A percentile compares a stretch with the other conserved stretches of the same genome.
Conservation (phyloP, 2,113 vertebrate genomes). For the Prolemur simus region DNA sequence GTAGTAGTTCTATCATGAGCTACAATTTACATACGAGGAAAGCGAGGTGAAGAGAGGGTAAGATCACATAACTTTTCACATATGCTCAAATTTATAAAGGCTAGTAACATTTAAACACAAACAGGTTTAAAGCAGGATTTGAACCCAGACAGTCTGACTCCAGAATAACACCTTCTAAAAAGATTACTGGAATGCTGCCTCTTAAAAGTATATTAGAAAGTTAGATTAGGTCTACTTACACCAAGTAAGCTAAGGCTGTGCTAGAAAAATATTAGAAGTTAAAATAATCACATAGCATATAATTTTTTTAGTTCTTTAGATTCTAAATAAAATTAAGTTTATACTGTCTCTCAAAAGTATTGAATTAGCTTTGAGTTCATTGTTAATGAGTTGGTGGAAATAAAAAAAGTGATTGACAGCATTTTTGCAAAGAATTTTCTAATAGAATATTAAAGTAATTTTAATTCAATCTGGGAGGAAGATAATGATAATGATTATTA, state of each 20-base stretch:
- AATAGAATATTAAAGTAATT: constrained; percentile 69
- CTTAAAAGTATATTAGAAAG: neutral
- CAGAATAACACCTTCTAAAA: neutral
- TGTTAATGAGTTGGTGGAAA: constrained; percentile 45
- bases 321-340: constrained; percentile 51
- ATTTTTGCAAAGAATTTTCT: constrained; percentile 61
- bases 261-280: constrained; percentile 17
- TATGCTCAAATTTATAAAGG: neutral
- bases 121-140: neutral
- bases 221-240: neutral
- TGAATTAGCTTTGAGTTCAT: constrained; percentile 56
- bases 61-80: neutral
- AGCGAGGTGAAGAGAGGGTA: neutral
- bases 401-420: constrained; percentile 46
- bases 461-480: constrained; percentile 59
- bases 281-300: neutral
- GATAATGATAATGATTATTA: constrained; percentile 66
- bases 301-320: constrained; percentile 19
- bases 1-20: neutral
- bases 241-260: neutral
- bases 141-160: neutral
- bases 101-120: neutral
- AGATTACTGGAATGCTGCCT: neutral
- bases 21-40: neutral
- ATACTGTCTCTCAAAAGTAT: neutral